These are phyloP conservation scores for Macrophya annulata DNA, from an alignment of 2,888 invertebrate species.

Conservation along the genomic window DNA sequence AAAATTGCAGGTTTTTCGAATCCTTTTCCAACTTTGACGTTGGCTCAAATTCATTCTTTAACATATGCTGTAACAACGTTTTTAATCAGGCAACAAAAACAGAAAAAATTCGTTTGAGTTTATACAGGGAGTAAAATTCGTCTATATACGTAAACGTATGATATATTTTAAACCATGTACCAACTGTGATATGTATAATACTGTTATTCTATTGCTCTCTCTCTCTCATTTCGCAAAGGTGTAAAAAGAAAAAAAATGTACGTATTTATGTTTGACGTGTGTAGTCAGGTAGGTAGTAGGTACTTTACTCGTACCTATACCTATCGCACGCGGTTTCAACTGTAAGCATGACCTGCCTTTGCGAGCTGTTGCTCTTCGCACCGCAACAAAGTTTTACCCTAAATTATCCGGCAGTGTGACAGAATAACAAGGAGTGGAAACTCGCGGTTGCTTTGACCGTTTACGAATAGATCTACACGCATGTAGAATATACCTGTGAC, in stretches of 20 bases:
- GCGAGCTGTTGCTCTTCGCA: conserved; percentile 50
- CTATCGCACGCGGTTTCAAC: conserved; percentile 15
- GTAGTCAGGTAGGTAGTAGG: too few species aligned
- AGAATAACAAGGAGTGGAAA: conserved; percentile 47
- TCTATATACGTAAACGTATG: background rate
- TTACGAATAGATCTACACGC: background rate
- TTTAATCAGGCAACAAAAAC: conserved; percentile 7
- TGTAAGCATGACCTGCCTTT: conserved; percentile 33
- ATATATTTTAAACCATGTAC: background rate
- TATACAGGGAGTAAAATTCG: background rate
- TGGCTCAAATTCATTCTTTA: background rate
- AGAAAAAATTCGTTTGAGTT: background rate
- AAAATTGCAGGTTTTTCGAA: background rate
- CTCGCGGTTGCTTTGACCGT: conserved; percentile 45
- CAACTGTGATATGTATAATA: background rate
- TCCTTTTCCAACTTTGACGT: background rate
- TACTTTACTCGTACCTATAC: background rate
- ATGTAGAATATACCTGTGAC: background rate
- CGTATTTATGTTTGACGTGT: background rate
- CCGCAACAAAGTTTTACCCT: conserved; percentile 47
- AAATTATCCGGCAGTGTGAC: background rate
- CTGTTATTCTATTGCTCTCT: background rate
- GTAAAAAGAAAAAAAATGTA: background rate
- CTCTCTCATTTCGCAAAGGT: too few species aligned
- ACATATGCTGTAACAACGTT: background rate